Base-by-base conservation (phyloP, 1,140 invertebrate species). In the Heliconius nattereri region DNA sequence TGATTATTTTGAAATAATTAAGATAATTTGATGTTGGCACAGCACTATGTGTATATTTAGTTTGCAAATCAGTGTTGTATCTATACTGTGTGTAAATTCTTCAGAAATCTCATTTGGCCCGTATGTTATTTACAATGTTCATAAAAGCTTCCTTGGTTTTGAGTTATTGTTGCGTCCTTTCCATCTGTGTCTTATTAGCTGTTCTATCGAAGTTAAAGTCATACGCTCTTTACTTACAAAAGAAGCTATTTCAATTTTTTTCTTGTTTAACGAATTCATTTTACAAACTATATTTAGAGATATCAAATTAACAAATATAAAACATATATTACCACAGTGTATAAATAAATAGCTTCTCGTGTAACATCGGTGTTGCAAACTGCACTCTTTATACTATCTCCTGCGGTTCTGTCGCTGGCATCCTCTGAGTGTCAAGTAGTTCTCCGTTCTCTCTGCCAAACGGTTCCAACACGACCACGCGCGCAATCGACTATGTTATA, bases 341-440 rank as follows among this genome's bases (percentile, higher is more conserved):
- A 66, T 81, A 88, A 88, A 66, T 81, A 88, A 88, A 91, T 85
- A 80, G 87, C 88, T 90, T 84, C 81, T 91, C 80, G 35, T 84
- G 86, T 87, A 78, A 83, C 80, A 89, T 94, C 93, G 90, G 93
- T 94, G 92, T 94, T 94, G 93, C 93, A 94, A 94, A 94, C 88
- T 94, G 93, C 93, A 94, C 92, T 94, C 93, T 94, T 92, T 94
- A 93, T 94, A 92, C 91, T 93, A 88, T 92, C 88, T 93, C 88
- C 89, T 94, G 90, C 93, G 89, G 88, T 91, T 91, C 93, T 92
- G 90, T 93, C 91, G 92, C 92, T 91, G 92, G 90, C 88, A 90
- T 93, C 91, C 90, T 88, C 87, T 90, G 87, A 89, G 89, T 89
- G 91, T 90, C 90, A 88, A 93, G 90, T 93, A 91, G 91, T 90